These are phyloP conservation scores for Eupelmus urozonus DNA, from an alignment of 2,888 invertebrate species.

Conservation along the genomic window DNA sequence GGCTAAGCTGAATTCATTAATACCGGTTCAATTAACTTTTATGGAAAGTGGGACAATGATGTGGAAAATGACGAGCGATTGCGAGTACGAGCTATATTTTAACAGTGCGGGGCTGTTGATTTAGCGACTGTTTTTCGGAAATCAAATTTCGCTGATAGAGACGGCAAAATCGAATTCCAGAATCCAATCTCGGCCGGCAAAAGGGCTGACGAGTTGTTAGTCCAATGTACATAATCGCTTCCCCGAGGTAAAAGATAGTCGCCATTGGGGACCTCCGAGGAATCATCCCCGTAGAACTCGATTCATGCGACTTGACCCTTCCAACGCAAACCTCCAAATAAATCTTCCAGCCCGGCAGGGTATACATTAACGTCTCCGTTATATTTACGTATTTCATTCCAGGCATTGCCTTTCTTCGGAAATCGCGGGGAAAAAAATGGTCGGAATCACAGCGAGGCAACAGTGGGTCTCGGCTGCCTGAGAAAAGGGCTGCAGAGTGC, in stretches of 20 bases:
- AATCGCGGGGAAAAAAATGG: not conserved
- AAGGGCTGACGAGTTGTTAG: too few species aligned
- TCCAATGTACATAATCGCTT: not conserved
- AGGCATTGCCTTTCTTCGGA: not conserved
- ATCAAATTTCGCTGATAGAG: not conserved
- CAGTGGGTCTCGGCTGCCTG: not conserved
- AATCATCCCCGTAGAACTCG: constrained; percentile 1
- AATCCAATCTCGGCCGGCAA: not conserved
- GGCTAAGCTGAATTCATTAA: too few species aligned
- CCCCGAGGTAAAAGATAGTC: constrained; percentile 13
- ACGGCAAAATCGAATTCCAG: not conserved
- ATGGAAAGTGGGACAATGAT: too few species aligned
- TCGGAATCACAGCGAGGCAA: not conserved
- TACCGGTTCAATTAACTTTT: too few species aligned
- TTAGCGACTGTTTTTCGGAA: not conserved
- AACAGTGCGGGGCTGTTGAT: not conserved
- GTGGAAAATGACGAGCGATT: too few species aligned
- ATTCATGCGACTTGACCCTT: too few species aligned
- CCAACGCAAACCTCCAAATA: too few species aligned
- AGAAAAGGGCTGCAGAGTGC: too few species aligned
- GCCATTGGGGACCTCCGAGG: constrained; percentile 1
- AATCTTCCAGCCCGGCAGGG: too few species aligned
- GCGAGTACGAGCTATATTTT: not conserved
- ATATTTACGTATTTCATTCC: too few species aligned
- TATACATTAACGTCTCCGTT: too few species aligned